Base-by-base conservation (phyloP, 2,113 vertebrate genomes). In the Menidia beryllina region DNA sequence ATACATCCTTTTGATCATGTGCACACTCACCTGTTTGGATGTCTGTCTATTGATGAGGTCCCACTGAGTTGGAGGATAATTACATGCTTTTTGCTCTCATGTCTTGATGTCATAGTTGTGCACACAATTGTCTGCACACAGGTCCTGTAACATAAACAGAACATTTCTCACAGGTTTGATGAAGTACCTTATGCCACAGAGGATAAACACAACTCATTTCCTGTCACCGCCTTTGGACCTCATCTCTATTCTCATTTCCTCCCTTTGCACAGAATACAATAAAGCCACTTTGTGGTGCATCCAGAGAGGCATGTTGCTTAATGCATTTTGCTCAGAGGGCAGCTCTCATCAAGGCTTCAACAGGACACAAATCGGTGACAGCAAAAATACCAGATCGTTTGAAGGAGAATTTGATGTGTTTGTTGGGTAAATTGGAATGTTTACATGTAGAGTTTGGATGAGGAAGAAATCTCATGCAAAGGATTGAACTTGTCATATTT, bases 201-300 rank as follows among this genome's bases (percentile, higher is more conserved):
- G 90, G 89, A 90, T 87, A 91, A 91, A 89, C 89, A 88, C 66
- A 90, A 88, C 89, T 91, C 79, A 91, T 91, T 90, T 90, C 89
- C 90, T 90, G 89, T 86, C 83, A 82, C 85, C 82, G 83, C 81
- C 79, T 86, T 90, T 87, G 83, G 83, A 91, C 86, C 83, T 86
- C 75, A 73, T 88, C 83, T 88, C 86, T 89, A 77, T 85, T 90
- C 74, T 90, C 86, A 91, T 91, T 90, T 91, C 88, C 88, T 88
- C 82, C 58, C 59, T 84, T 85, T 84, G 72, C 79, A 83, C 79
- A 57, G 69, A 83, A 77, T 78, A 89, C 81, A 86, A 89, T 89
- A 83, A 87, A 78, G 75, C 65, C 69, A 84, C 81, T 89, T 88
- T 78, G 72, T 52, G 55, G 59, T 58, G 69, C 61, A 75, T 79